Evolutionary conservation across 2,888 invertebrate genomes (phyloP).

Genomic region (Dasysyrphus albostriatus): DNA sequence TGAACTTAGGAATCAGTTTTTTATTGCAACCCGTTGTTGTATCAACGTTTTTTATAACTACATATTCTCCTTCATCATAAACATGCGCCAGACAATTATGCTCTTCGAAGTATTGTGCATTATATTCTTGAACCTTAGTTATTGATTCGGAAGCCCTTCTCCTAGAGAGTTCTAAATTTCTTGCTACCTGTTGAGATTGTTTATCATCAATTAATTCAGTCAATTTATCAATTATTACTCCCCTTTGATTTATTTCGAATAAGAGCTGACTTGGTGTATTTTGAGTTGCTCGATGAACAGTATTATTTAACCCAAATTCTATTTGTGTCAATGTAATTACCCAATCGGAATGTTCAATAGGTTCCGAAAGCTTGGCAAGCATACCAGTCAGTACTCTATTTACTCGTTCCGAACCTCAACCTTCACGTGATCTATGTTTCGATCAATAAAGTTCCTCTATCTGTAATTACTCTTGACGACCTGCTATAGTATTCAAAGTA

Average conservation of each 20-base stretch:
- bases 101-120: neutral
- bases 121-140: neutral
- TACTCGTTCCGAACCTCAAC: slow-evolving; percentile 72
- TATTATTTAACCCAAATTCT: slow-evolving; percentile 78
- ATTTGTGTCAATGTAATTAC: slow-evolving; percentile 21
- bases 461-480: slow-evolving; percentile 31
- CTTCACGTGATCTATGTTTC: slow-evolving; percentile 13
- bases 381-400: no score
- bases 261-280: slow-evolving; percentile 78
- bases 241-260: slow-evolving; percentile 78
- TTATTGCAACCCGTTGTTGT: no score
- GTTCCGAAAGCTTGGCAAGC: slow-evolving; percentile 45
- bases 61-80: neutral
- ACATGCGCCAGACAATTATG: neutral
- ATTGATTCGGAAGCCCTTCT: neutral
- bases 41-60: no score
- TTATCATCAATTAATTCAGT: slow-evolving; percentile 41
- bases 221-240: slow-evolving; percentile 73
- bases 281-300: slow-evolving; percentile 76
- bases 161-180: neutral
- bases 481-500: slow-evolving; percentile 48
- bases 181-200: neutral
- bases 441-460: slow-evolving; percentile 14
- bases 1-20: no score
- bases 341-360: neutral